Evolutionary conservation across 1,140 invertebrate genomes (phyloP), one percentile per base, ranked within the genome.

Genomic region (Rhagoletis zephyria): DNA sequence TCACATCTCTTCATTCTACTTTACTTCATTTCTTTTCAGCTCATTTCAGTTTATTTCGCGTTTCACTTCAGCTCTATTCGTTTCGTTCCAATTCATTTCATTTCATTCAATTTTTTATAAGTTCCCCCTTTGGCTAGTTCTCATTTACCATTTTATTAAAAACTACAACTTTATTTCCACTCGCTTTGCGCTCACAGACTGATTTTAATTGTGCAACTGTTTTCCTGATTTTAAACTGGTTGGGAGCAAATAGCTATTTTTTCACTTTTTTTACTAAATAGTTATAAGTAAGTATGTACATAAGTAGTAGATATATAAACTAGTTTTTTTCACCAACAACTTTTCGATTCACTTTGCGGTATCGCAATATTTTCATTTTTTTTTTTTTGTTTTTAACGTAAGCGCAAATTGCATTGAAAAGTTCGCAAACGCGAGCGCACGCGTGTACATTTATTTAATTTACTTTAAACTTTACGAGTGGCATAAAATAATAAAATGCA

Each of bases 391-490:
- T n/a, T n/a, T n/a, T n/a, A n/a, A n/a, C n/a, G n/a, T n/a, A n/a
- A n/a, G 14, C 42, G 67, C 42, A 74, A 74, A 48, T 74, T 74
- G 67, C 42, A 74, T 74, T 74, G 67, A 74, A 74, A 74, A 74
- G 42, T 74, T 74, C 42, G 67, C 42, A 45, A 74, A 14, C n/a
- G n/a, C n/a, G n/a, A n/a, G n/a, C n/a, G n/a, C n/a, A n/a, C 45
- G 40, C 42, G 40, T 12, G 67, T 74, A 74, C 40, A 74, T 74
- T 74, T 74, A 74, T 74, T 74, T 74, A 48, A 74, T 74, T 74
- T 45, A 74, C 67, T 74, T 74, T 74, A 74, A 74, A 74, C 40
- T 74, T 74, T 74, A 74, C 67, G 67, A 74, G 42, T 48, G 42
- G 42, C 67, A 40, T 6, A 7, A 16, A 74, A 74, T 74, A 74